phyloP scores from a whole-genome alignment of 1,140 invertebrate species.

The Xylocopa sonorina region DNA sequence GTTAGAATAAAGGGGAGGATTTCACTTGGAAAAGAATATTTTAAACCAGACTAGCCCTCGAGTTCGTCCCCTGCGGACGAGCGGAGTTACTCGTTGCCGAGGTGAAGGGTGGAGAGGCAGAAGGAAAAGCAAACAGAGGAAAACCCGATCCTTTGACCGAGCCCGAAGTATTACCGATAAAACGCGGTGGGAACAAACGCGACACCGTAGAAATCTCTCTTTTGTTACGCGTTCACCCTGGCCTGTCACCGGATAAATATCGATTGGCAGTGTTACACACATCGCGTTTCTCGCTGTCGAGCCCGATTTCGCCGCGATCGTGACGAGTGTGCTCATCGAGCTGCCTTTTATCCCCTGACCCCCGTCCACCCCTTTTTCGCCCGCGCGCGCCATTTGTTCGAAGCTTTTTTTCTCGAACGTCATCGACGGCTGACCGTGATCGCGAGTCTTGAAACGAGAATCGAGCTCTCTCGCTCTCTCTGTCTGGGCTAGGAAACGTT shows the following conservation, averaged over 20 bases:
- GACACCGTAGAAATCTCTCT: constrained; percentile 39
- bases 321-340: constrained; percentile 1
- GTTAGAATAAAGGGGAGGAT: no score
- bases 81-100: neutral
- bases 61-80: neutral
- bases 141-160: constrained; percentile 18
- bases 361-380: neutral
- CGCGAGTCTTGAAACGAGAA: neutral
- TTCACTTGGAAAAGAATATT: no score
- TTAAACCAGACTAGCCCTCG: no score
- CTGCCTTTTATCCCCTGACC: neutral
- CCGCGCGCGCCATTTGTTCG: constrained; percentile 22
- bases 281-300: neutral
- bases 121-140: constrained; percentile 25
- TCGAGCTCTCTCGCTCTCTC: no score
- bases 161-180: constrained; percentile 31
- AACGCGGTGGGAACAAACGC: constrained; percentile 27
- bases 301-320: constrained; percentile 40
- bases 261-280: constrained; percentile 17
- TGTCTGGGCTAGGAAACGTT: neutral
- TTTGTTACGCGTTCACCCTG: constrained; percentile 16
- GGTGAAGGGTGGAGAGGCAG: constrained; percentile 12
- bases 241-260: constrained; percentile 30
- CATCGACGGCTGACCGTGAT: neutral
- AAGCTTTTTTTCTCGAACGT: constrained; percentile 35